phyloP scores from a whole-genome alignment of 2,113 vertebrate species.

The Tauraco erythrolophus region DNA sequence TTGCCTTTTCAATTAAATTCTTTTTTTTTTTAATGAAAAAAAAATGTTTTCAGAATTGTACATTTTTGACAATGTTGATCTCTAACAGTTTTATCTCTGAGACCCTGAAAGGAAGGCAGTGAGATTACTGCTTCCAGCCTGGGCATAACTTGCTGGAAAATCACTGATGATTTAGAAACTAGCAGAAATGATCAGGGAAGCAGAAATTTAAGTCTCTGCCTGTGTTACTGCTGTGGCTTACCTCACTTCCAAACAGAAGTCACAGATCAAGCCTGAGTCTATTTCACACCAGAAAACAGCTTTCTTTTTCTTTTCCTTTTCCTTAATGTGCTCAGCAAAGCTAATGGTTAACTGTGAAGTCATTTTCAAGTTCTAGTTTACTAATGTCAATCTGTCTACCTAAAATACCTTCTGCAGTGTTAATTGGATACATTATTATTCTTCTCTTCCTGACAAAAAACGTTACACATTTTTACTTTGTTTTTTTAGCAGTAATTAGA shows the following conservation, averaged over 20 bases:
- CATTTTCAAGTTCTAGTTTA: background rate
- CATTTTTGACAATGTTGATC: background rate
- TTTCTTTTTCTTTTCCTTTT: background rate
- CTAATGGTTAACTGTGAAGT: background rate
- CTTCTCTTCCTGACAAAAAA: background rate
- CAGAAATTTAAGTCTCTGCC: background rate
- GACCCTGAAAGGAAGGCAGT: background rate
- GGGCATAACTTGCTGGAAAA: background rate
- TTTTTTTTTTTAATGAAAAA: background rate
- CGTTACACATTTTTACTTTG: background rate
- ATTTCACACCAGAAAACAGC: background rate
- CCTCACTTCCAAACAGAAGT: background rate
- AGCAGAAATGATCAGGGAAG: background rate
- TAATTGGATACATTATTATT: conserved; percentile 22
- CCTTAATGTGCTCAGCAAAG: background rate
- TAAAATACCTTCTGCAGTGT: background rate
- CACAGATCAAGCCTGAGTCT: background rate
- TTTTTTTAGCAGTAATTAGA: background rate
- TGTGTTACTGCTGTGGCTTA: background rate
- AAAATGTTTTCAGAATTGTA: background rate
- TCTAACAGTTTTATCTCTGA: background rate
- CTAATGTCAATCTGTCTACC: background rate
- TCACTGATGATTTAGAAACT: background rate
- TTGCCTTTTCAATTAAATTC: background rate
- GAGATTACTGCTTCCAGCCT: background rate